These are phyloP conservation scores for Sebastes trivittatus DNA, from an alignment of 2,797 vertebrate species.

Conservation along the genomic window DNA sequence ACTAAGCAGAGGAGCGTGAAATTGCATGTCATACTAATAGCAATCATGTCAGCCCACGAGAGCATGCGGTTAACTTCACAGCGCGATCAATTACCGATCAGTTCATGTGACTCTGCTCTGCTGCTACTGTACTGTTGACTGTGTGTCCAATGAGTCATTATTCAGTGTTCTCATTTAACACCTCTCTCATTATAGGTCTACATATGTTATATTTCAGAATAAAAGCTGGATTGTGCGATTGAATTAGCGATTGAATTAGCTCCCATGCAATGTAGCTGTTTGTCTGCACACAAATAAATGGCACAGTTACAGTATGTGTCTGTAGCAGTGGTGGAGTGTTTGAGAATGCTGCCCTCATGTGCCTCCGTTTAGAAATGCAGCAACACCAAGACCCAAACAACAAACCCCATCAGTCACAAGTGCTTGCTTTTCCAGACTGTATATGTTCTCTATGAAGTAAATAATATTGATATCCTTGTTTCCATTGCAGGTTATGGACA, in stretches of 20 bases:
- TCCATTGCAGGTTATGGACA: slow-evolving; percentile 91
- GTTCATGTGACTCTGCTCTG: not conserved
- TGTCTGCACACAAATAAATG: not conserved
- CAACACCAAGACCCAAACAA: not conserved
- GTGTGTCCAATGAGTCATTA: not conserved
- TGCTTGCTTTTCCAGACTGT: not conserved
- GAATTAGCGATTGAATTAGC: not conserved
- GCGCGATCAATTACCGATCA: slow-evolving; percentile 26
- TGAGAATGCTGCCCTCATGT: slow-evolving; percentile 71
- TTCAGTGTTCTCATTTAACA: not conserved
- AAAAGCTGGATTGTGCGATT: not conserved
- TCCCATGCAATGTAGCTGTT: not conserved
- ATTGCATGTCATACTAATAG: slow-evolving; percentile 44
- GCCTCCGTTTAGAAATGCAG: slow-evolving; percentile 32
- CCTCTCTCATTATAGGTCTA: not conserved
- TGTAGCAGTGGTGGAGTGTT: not conserved
- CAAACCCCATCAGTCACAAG: not conserved
- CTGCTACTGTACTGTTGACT: not conserved
- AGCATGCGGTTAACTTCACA: slow-evolving; percentile 17
- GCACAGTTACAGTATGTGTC: not conserved
- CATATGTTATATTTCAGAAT: not conserved
- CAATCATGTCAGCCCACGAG: slow-evolving; percentile 9
- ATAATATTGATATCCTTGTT: not conserved
- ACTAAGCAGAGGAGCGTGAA: slow-evolving; percentile 46
- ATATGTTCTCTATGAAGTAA: not conserved